Evolutionary conservation across 2,888 invertebrate species (phyloP).

Genomic region (Drosophila atripex): DNA sequence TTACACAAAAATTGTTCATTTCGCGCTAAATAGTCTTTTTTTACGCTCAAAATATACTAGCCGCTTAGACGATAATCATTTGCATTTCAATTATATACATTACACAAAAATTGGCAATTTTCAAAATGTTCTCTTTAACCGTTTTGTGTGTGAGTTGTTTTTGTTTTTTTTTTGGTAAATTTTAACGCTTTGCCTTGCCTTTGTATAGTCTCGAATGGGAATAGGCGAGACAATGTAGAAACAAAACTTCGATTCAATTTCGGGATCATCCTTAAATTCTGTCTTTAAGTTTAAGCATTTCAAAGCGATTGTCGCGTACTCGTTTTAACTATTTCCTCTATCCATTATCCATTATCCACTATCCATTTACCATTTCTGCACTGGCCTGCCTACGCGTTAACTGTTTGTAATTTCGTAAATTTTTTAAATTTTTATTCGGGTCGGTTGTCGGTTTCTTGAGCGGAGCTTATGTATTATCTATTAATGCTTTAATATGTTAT

Average conservation of each 20-base stretch:
- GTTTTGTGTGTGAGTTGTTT: not conserved
- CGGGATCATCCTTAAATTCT: slow-evolving; percentile 10
- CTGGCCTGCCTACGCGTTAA: slow-evolving; percentile 75
- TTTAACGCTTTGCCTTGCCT: slow-evolving; percentile 52
- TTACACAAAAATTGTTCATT: slow-evolving; percentile 74
- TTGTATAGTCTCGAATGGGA: slow-evolving; percentile 71
- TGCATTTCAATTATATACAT: slow-evolving; percentile 69
- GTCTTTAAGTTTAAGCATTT: slow-evolving; percentile 65
- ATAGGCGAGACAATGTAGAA: too few relatives aligned
- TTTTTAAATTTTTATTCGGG: slow-evolving; percentile 11
- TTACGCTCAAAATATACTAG: slow-evolving; percentile 67
- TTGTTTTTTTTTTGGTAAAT: slow-evolving; percentile 51
- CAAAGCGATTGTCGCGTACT: slow-evolving; percentile 76
- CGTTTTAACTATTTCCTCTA: slow-evolving; percentile 38
- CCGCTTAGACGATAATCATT: slow-evolving; percentile 64
- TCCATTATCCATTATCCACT: slow-evolving; percentile 3
- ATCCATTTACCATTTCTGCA: slow-evolving; percentile 53
- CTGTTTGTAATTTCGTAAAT: slow-evolving; percentile 38
- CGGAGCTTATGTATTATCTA: slow-evolving; percentile 62
- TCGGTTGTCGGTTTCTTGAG: slow-evolving; percentile 61
- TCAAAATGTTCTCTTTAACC: slow-evolving; percentile 11
- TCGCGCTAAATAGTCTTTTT: slow-evolving; percentile 75
- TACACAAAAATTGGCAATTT: slow-evolving; percentile 68
- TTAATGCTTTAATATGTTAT: slow-evolving; percentile 36
- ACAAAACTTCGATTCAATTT: slow-evolving; percentile 53